Evolutionary conservation across 2,797 vertebrate species (phyloP).

Genomic region (Thripadectes ignobilis): DNA sequence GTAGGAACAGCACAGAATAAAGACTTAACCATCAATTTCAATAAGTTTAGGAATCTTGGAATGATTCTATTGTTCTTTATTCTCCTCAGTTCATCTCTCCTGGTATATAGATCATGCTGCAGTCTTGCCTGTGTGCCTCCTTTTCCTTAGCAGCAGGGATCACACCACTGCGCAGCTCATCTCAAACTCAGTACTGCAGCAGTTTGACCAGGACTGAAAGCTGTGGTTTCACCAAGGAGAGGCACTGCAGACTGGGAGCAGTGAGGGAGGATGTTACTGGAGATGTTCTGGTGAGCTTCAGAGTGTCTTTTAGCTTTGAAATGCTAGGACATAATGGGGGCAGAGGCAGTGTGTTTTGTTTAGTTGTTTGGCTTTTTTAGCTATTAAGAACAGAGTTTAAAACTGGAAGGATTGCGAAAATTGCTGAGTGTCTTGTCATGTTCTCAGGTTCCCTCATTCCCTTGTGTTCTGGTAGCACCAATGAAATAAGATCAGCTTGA

Average conservation of each 20-base stretch:
- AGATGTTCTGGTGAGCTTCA: neutral
- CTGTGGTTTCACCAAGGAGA: neutral
- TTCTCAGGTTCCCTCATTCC: neutral
- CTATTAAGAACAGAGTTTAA: neutral
- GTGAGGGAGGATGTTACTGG: neutral
- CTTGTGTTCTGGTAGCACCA: neutral
- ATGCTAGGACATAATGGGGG: neutral
- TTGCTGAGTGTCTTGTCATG: neutral
- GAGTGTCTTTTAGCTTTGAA: neutral
- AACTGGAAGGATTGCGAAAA: neutral
- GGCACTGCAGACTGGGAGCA: neutral
- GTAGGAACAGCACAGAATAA: neutral
- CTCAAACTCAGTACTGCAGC: neutral
- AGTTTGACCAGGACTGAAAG: neutral
- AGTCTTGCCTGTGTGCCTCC: neutral
- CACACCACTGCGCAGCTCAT: neutral
- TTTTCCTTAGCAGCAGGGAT: neutral
- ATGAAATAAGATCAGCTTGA: neutral
- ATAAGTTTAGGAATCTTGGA: slow-evolving; percentile 22
- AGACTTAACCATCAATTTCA: slow-evolving; percentile 22
- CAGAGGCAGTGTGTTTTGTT: neutral
- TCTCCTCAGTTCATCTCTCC: slow-evolving; percentile 15
- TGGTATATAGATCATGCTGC: neutral
- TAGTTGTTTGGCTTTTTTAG: neutral
- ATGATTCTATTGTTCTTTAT: slow-evolving; percentile 25